phyloP scores from a whole-genome alignment of 2,797 vertebrate genomes.

The Eulemur mongoz region DNA sequence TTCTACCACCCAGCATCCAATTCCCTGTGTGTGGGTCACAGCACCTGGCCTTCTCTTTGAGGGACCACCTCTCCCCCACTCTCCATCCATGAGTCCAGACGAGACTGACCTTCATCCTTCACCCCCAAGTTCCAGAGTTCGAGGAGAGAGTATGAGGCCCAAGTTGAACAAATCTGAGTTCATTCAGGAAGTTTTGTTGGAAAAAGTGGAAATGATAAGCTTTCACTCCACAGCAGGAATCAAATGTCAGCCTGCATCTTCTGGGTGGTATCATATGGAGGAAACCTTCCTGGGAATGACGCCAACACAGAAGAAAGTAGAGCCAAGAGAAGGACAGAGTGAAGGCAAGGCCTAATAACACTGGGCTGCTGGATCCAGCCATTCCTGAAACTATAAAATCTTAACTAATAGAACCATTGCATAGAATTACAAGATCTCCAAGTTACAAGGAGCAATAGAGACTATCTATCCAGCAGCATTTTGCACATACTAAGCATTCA shows the following conservation, averaged over 20 bases:
- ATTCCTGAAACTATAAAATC: not conserved
- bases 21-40: not conserved
- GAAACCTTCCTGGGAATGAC: not conserved
- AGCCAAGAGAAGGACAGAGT: not conserved
- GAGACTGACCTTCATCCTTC: not conserved
- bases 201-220: not conserved
- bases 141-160: not conserved
- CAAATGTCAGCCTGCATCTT: not conserved
- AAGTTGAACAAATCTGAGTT: not conserved
- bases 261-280: not conserved
- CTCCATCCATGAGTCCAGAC: not conserved
- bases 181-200: not conserved
- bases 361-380: not conserved
- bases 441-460: not conserved
- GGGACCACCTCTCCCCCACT: not conserved
- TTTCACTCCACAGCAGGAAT: not conserved
- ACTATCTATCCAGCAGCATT: not conserved
- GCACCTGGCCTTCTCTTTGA: not conserved
- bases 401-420: not conserved
- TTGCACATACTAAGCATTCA: not conserved
- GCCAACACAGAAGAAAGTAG: not conserved
- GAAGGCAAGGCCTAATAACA: not conserved
- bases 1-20: not conserved
- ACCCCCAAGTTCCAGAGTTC: not conserved
- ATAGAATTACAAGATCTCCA: not conserved